These are phyloP conservation scores for Rousettus leschenaultii DNA, from an alignment of 2,113 vertebrate genomes.

Conservation along the genomic window DNA sequence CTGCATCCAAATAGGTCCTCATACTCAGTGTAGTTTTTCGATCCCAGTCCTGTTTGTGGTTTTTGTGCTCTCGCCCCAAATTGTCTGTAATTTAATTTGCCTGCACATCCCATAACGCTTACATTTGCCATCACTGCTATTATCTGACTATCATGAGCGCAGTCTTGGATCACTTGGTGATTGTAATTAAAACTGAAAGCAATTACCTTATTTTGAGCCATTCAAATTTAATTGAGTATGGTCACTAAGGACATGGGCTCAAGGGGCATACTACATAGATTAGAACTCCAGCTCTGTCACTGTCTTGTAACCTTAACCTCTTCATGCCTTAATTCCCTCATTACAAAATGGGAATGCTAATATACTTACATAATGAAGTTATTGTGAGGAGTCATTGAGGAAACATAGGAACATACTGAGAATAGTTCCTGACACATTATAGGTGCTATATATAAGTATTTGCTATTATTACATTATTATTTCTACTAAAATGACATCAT, in stretches of 20 bases:
- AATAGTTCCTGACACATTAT: neutral
- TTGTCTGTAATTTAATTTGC: neutral
- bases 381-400: neutral
- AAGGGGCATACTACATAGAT: neutral
- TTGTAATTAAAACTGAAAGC: slow-evolving; percentile 48
- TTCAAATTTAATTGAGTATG: neutral
- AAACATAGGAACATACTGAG: neutral
- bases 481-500: neutral
- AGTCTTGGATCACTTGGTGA: slow-evolving; percentile 3
- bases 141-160: neutral
- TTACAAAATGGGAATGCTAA: neutral
- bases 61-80: neutral
- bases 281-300: neutral
- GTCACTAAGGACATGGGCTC: neutral
- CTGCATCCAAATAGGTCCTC: neutral
- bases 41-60: neutral
- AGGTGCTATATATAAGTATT: neutral
- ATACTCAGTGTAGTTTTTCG: neutral
- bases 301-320: neutral
- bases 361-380: neutral
- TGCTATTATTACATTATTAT: neutral
- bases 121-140: neutral
- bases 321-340: neutral
- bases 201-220: neutral
- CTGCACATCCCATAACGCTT: neutral